Base-by-base conservation (phyloP, 1,140 invertebrate species). In the Diachasma alloeum region DNA sequence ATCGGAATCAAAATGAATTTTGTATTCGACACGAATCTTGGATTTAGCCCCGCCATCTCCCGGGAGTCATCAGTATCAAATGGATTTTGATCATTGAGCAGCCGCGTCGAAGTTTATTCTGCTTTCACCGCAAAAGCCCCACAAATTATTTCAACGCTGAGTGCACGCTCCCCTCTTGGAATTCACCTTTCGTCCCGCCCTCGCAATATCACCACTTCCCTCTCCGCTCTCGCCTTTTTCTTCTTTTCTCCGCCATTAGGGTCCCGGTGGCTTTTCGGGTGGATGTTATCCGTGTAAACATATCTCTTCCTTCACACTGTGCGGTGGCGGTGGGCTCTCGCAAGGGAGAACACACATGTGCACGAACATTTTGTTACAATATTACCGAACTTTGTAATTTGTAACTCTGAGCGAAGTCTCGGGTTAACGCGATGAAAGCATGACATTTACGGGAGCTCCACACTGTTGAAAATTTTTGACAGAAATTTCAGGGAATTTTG, bases 331-430 rank as follows among this genome's bases (percentile, higher is more conserved):
- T 46, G 44, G n/a, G 48, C 15, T 19, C 17, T 53, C n/a, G 9
- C 48, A 19, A 53, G n/a, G n/a, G 48, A 53, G 17, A 53, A 53
- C 9, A 53, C 48, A 19, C 48, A 53, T 53, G 48, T 19, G 48
- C 48, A 53, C 4, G 48, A 53, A 5, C 6, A 53, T 53, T 53
- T 19, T 13, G 48, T n/a, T 53, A 53, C 70, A 80, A 84, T 75
- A 39, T 74, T 76, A 77, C 56, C 37, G 79, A 83, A 82, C 73
- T 78, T 81, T 79, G 82, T 83, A 82, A 85, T 85, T 86, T 84
- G 83, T 83, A 84, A 82, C 81, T 79, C 48, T 22, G 3, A 22
- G 66, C 19, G 24, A 31, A 31, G 31, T 9, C 22, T 31, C 48
- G 48, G 48, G 11, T 36, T 78, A 82, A 84, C 36, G 80, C 71